Base-by-base conservation (phyloP, 2,797 vertebrate species). In the Emys orbicularis region DNA sequence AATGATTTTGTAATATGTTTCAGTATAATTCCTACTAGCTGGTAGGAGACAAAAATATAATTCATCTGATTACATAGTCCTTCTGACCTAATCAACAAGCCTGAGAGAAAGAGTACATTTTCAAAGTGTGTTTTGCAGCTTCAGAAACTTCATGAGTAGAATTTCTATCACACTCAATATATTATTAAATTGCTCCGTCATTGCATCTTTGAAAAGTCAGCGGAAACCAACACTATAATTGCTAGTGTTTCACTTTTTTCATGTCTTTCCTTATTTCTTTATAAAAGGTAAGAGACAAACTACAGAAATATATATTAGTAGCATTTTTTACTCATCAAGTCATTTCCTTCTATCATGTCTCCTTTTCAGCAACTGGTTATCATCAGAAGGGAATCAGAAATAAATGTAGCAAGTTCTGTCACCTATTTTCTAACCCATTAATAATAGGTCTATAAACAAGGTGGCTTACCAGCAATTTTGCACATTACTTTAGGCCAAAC, bases 1-100 rank as follows among this genome's bases (percentile, higher is more conserved):
- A 87, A 93, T 89, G 34, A 91, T 79, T 47, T 29, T 87, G 12
- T 52, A 89, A 89, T 1, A 3, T 79, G 21, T 72, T 81, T 85
- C 84, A 92, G 86, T 53, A 54, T 15, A 90, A 61, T 80, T 76
- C 81, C 84, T 90, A n/a, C 41, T 81, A 59, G 16, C 85, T 95
- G 74, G 19, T n/a, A 84, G 76, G 92, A 96, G 95, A 96, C 72
- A 86, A 91, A 94, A 23, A 0, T 86, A 91, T 34, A 87, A 92
- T 93, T 88, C 56, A 76, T 83, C 50, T 82, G 90, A 93, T 89
- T 79, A 90, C 83, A 59, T 5, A 84, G 83, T 74, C 53, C 31
- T 88, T 79, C 68, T 90, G 47, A 50, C 6, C n/a, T 83, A 61
- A 88, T n/a, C 13, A 79, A 23, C 68, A 86, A 76, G 49, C 88